Evolutionary conservation across 2,797 vertebrate species (phyloP), one percentile per base, ranked within the genome.

Genomic region (Merluccius polli): DNA sequence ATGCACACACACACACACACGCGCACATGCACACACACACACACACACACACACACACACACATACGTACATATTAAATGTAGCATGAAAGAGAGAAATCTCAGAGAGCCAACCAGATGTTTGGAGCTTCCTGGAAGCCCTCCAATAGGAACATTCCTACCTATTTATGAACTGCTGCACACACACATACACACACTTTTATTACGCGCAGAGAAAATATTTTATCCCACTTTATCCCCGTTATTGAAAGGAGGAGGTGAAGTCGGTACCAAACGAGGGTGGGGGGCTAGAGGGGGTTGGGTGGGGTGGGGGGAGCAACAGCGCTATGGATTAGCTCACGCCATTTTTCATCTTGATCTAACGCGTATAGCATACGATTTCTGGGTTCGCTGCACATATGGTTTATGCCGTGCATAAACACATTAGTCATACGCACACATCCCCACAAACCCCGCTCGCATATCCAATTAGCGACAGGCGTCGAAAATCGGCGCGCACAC

Each of bases 61-160:
- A 71, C 69, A 65, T 30, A 52, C 48, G n/a, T 35, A 24, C 10
- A 30, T 5, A 29, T 2, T 27, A 7, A 27, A 24, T 65, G 59
- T 65, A 27, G 68, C 74, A 75, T 35, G 41, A 38, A 76, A 38
- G 87, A 78, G 82, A 87, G 85, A 88, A 89, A 87, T 84, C 87
- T 88, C 86, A 83, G 78, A 83, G 88, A 87, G 89, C 86, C 80
- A 86, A 89, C 86, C 89, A 89, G 90, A 92, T 92, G 91, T 84
- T 85, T 76, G 82, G 76, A 81, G 81, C 87, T 88, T 89, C 82
- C 86, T 87, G 89, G 89, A 92, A 84, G 85, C 81, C 78, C 70
- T 89, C 90, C 91, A 92, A 88, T 91, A 86, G 87, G 91, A 92
- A 93, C 89, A 92, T 92, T 93, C 90, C 91, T 90, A 87, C 79